These are phyloP conservation scores for Arothron firmamentum DNA, from an alignment of 2,113 vertebrate species.

Conservation along the genomic window DNA sequence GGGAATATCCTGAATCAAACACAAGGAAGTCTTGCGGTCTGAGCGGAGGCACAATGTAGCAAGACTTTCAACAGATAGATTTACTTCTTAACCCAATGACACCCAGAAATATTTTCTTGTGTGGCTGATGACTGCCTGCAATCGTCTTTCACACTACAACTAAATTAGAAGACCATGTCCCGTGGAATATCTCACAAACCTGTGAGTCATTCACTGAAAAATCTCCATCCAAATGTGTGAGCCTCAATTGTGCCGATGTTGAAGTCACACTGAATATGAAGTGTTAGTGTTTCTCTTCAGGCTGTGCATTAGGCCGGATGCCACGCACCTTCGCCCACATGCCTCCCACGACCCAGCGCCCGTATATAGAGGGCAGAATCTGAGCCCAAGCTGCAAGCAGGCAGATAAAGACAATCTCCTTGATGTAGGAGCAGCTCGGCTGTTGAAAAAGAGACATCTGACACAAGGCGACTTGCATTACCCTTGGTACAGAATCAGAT, in stretches of 20 bases:
- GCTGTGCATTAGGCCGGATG: conserved; percentile 79
- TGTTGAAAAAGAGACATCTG: conserved; percentile 71
- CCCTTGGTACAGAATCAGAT: conserved; percentile 71
- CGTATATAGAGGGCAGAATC: conserved; percentile 77
- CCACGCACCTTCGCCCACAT: conserved; percentile 81
- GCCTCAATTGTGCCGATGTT: conserved; percentile 70
- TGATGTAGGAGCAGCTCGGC: conserved; percentile 71
- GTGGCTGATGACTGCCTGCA: conserved; percentile 34
- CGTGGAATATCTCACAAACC: conserved; percentile 67
- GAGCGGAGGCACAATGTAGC: conserved; percentile 50
- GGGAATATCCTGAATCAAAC: conserved; percentile 71
- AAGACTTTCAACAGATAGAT: conserved; percentile 34
- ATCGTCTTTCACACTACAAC: conserved; percentile 58
- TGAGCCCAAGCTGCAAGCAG: conserved; percentile 77
- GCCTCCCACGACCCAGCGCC: conserved; percentile 76
- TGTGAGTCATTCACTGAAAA: conserved; percentile 76
- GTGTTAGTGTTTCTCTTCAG: conserved; percentile 76
- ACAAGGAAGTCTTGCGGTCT: conserved; percentile 47
- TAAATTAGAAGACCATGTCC: conserved; percentile 69
- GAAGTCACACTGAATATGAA: conserved; percentile 75
- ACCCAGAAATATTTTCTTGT: conserved; percentile 17
- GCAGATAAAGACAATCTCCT: conserved; percentile 83
- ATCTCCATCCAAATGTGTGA: conserved; percentile 70
- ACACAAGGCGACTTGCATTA: conserved; percentile 65
- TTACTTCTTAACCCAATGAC: conserved; percentile 36